Evolutionary conservation across 1,140 invertebrate species (phyloP).

Genomic region (Delia radicum): DNA sequence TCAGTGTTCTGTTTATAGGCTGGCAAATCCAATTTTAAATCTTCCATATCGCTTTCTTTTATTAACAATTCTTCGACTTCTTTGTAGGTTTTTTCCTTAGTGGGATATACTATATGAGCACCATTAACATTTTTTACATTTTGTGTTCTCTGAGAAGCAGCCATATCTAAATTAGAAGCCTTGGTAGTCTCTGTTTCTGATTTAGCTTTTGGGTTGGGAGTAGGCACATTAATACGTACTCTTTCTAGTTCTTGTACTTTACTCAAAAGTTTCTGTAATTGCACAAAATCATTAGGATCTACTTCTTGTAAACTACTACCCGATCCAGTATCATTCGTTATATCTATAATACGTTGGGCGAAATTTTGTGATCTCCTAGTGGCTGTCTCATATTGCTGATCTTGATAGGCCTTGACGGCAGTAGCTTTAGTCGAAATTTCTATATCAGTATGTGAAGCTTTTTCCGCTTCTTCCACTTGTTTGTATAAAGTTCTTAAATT

Average conservation of each 20-base stretch:
- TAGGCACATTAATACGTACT: constrained; percentile 37
- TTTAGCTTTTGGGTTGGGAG: constrained; percentile 8
- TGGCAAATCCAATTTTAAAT: constrained; percentile 40
- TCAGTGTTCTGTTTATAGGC: constrained; percentile 29
- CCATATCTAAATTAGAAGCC: constrained; percentile 34
- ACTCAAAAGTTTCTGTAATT: constrained; percentile 48
- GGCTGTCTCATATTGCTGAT: background rate
- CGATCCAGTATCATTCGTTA: constrained; percentile 38
- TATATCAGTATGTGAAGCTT: constrained; percentile 21
- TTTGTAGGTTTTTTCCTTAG: constrained; percentile 25
- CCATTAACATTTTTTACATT: constrained; percentile 43
- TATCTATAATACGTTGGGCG: constrained; percentile 36
- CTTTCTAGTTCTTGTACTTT: constrained; percentile 54
- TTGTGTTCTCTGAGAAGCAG: constrained; percentile 43
- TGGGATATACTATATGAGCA: constrained; percentile 44
- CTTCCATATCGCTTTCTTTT: background rate
- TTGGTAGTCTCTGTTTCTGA: background rate
- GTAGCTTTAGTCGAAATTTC: constrained; percentile 49
- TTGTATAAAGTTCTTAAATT: constrained; percentile 39
- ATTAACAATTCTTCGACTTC: constrained; percentile 17
- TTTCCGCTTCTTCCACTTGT: constrained; percentile 24
- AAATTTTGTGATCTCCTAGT: constrained; percentile 10
- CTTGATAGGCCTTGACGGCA: constrained; percentile 31
- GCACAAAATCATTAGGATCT: constrained; percentile 49
- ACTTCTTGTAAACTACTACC: constrained; percentile 37